Evolutionary conservation across 1,140 invertebrate genomes (phyloP).

Genomic region (Periplaneta americana): DNA sequence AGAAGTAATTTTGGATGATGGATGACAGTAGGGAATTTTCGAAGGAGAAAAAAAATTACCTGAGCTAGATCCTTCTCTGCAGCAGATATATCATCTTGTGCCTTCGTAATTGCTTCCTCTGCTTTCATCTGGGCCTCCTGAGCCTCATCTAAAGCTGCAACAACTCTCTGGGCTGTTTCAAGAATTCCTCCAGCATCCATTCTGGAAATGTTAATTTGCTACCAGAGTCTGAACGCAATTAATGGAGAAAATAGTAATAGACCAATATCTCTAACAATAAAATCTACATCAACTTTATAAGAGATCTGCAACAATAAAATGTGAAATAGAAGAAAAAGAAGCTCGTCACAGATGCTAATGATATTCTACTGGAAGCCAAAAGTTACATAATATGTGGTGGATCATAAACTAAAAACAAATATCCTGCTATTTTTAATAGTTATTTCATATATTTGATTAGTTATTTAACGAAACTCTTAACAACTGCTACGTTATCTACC

Average conservation of each 20-base stretch:
- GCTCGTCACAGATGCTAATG: not conserved
- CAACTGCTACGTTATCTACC: no score
- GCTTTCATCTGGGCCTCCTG: conserved; percentile 71
- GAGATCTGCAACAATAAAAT: not conserved
- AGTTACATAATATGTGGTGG: no score
- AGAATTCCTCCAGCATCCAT: conserved; percentile 46
- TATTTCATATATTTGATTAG: no score
- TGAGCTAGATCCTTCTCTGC: conserved; percentile 67
- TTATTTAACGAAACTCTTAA: no score
- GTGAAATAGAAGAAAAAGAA: not conserved
- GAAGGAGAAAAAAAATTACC: no score
- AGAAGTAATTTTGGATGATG: no score
- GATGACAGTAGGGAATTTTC: no score
- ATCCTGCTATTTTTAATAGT: no score
- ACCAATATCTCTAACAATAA: not conserved
- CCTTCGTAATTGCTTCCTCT: conserved; percentile 69
- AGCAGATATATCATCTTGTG: conserved; percentile 68
- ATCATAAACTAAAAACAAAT: no score
- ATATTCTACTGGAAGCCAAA: not conserved
- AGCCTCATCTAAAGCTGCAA: conserved; percentile 57
- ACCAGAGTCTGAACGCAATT: no score
- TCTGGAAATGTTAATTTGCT: conserved; percentile 32
- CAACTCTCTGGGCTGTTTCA: conserved; percentile 49
- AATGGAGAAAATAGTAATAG: not conserved
- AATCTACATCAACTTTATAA: not conserved